Evolutionary conservation across 2,113 vertebrate genomes (phyloP).

Genomic region (Mionectes macconnelli): DNA sequence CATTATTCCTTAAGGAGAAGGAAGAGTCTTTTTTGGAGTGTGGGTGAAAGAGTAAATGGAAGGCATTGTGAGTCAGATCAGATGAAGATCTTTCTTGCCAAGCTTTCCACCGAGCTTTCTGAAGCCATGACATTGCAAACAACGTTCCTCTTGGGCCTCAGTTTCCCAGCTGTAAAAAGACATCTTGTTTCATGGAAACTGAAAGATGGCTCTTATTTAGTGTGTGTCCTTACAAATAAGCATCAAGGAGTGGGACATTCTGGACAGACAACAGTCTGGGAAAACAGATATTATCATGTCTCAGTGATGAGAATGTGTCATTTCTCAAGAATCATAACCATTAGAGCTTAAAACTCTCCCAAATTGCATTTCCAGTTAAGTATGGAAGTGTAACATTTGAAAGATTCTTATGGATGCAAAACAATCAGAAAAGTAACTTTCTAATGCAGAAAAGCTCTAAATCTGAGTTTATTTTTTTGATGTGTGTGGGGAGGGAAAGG

Average conservation of each 20-base stretch:
- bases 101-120: neutral
- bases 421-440: neutral
- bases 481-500: neutral
- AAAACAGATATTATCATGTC: neutral
- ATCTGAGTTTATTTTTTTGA: neutral
- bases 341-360: neutral
- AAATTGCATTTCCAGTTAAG: neutral
- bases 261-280: neutral
- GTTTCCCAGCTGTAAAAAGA: neutral
- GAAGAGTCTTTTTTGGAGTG: neutral
- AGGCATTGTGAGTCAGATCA: neutral
- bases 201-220: neutral
- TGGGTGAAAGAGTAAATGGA: neutral
- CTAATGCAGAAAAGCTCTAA: neutral
- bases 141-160: neutral
- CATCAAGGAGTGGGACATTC: neutral
- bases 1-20: neutral
- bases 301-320: neutral
- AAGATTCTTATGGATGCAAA: neutral
- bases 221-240: neutral
- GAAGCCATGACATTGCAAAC: neutral
- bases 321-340: neutral
- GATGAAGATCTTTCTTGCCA: neutral
- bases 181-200: neutral
- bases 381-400: neutral